A percentile compares a stretch with the other conserved stretches of the same genome.
Conservation (phyloP, 2,888 invertebrate species). For the Portevinia maculata region DNA sequence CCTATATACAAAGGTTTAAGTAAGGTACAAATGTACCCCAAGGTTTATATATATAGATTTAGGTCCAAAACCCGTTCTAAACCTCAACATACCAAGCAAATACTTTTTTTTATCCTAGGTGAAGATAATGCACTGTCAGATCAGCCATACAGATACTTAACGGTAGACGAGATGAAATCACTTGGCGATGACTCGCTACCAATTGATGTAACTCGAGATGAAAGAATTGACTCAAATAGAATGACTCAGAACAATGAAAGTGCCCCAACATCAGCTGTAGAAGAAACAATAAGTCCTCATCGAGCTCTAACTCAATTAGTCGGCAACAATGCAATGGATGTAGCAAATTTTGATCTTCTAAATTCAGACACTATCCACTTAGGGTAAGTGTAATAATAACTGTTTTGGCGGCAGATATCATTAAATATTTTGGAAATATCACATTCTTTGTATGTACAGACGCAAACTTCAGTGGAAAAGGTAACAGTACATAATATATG, state of each 20-base stretch:
- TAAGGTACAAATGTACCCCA: too few relatives aligned
- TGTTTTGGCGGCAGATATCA: neutral
- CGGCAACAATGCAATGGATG: conserved; percentile 82
- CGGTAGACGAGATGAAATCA: conserved; percentile 97
- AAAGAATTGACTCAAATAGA: conserved; percentile 89
- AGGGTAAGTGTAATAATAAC: conserved; percentile 39
- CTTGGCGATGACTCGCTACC: conserved; percentile 96
- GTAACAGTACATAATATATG: conserved; percentile 85
- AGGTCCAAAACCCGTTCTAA: neutral
- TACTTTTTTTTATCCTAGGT: conserved; percentile 84
- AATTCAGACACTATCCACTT: conserved; percentile 49
- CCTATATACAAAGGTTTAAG: too few relatives aligned
- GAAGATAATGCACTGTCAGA: conserved; percentile 96
- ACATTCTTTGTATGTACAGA: conserved; percentile 79
- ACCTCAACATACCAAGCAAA: too few relatives aligned
- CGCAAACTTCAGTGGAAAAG: conserved; percentile 98
- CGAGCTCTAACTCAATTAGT: conserved; percentile 84
- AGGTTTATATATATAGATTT: neutral
- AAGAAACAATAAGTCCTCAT: conserved; percentile 87
- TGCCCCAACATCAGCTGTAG: conserved; percentile 84
- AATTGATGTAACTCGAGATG: conserved; percentile 96
- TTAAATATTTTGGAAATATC: neutral
- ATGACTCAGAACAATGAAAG: conserved; percentile 84
- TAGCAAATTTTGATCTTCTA: conserved; percentile 82
- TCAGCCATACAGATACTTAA: conserved; percentile 95